phyloP scores from a whole-genome alignment of 1,140 invertebrate genomes.

The Drosophila kurseongensis region DNA sequence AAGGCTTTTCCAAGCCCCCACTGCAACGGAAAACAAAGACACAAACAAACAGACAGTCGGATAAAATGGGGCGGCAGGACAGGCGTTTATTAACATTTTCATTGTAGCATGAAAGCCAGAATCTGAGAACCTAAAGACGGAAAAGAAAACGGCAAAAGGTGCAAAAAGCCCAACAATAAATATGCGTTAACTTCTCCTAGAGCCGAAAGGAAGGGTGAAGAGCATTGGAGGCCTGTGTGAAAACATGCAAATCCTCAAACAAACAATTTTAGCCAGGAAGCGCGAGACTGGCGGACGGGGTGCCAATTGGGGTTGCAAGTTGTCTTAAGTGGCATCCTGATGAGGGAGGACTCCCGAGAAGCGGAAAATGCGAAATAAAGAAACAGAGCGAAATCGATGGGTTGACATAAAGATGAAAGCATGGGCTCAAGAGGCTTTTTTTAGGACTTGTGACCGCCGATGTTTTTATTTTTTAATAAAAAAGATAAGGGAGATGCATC shows the following conservation, averaged over 20 bases:
- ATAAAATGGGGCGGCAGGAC: slow-evolving; percentile 28
- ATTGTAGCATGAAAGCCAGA: slow-evolving; percentile 74
- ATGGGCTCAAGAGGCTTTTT: slow-evolving; percentile 17
- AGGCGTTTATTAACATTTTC: slow-evolving; percentile 78
- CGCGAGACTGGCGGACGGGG: slow-evolving; percentile 23
- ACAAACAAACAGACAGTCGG: slow-evolving; percentile 43
- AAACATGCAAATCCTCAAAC: slow-evolving; percentile 81
- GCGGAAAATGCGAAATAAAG: slow-evolving; percentile 11
- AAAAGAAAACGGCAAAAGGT: slow-evolving; percentile 50
- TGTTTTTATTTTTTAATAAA: slow-evolving; percentile 68
- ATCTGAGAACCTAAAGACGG: background rate
- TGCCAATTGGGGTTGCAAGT: slow-evolving; percentile 34
- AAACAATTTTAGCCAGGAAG: slow-evolving; percentile 78
- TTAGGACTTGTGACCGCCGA: slow-evolving; percentile 48
- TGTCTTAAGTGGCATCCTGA: slow-evolving; percentile 45
- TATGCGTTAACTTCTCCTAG: slow-evolving; percentile 79
- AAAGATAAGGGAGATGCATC: slow-evolving; percentile 12
- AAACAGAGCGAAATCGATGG: slow-evolving; percentile 60
- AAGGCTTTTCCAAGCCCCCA: slow-evolving; percentile 53
- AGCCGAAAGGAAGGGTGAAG: slow-evolving; percentile 27
- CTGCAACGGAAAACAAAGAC: slow-evolving; percentile 36
- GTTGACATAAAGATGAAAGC: slow-evolving; percentile 78
- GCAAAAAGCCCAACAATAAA: slow-evolving; percentile 79
- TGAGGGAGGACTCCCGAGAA: slow-evolving; percentile 18
- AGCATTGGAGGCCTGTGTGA: slow-evolving; percentile 43